Base-by-base conservation (phyloP, 2,888 invertebrate genomes). In the Yponomeuta malinellus region DNA sequence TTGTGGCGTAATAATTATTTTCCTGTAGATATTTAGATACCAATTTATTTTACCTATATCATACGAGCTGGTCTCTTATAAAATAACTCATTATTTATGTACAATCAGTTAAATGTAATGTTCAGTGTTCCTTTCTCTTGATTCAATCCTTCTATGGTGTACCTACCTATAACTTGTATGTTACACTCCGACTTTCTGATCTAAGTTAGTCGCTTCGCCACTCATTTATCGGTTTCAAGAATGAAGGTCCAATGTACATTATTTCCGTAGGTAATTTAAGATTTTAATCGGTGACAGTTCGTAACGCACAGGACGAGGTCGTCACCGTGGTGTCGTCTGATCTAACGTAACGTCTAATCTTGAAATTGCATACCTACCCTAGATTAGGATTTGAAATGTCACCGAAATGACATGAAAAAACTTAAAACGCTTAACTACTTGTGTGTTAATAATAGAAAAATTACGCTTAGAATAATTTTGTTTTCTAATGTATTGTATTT, bases 401-500 rank as follows among this genome's bases (percentile, higher is more conserved):
- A 78, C 83, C 79, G 81, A 77, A 79, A 43, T 70, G 83, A 81
- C 82, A 82, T 77, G 76, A 78, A 83, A 86, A 83, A 86, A 83
- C 81, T 83, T 74, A 79, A 81, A 83, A 87, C 88, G 90, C 90
- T 90, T 90, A 87, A 83, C 81, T 87, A 88, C 83, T 83, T 89
- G 87, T 91, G 88, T 91, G 90, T 90, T 86, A 83, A 65, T 82
- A 79, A 85, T 88, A 84, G 43, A 43, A 84, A 86, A 80, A 86
- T 88, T 89, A 90, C 89, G 91, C 90, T 90, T 91, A 91, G 88
- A 87, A 83, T 83, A 81, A 81, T 86, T 88, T 86, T 86, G 82
- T 88, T 90, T 90, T 86, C 78, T 84, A 85, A 74, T 73, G 72
- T 74, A 72, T 83, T 84, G 83, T 86, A 84, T 86, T 87, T 87